phyloP scores from a whole-genome alignment of 2,113 vertebrate genomes.

The Etia nguti region DNA sequence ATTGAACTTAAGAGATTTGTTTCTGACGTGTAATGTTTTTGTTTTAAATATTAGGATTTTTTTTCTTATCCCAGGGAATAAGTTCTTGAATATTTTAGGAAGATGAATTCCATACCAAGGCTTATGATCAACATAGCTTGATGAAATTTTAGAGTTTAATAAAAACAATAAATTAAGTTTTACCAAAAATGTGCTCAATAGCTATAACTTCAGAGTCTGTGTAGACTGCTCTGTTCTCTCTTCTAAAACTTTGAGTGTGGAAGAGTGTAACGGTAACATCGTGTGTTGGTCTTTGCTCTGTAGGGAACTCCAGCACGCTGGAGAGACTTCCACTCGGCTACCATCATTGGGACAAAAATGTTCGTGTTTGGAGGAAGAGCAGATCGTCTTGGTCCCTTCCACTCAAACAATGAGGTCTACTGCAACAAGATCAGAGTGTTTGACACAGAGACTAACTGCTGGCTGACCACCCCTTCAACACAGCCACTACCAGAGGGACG shows the following conservation, averaged over 20 bases:
- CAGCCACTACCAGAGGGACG: conserved; percentile 87
- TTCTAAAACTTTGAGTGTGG: neutral
- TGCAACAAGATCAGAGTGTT: conserved; percentile 97
- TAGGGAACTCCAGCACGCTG: conserved; percentile 92
- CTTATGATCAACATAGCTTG: neutral
- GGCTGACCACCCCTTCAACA: conserved; percentile 84
- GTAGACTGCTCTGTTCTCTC: neutral
- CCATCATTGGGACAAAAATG: conserved; percentile 92
- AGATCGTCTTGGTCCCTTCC: conserved; percentile 93
- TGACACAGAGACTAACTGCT: conserved; percentile 89
- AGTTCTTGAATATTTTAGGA: neutral
- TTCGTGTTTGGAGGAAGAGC: conserved; percentile 95
- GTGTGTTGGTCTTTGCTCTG: neutral
- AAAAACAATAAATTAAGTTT: neutral
- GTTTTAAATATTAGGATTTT: neutral
- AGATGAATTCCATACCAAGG: neutral
- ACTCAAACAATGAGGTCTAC: conserved; percentile 99
- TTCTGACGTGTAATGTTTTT: conserved; percentile 4
- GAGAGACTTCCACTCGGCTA: conserved; percentile 98
- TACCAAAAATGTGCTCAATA: neutral
- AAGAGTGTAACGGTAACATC: neutral
- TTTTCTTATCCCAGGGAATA: neutral
- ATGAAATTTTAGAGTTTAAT: neutral
- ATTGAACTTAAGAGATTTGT: neutral
- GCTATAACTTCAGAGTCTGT: neutral